phyloP scores from a whole-genome alignment of 2,113 vertebrate genomes.

The Lagopus leucura region DNA sequence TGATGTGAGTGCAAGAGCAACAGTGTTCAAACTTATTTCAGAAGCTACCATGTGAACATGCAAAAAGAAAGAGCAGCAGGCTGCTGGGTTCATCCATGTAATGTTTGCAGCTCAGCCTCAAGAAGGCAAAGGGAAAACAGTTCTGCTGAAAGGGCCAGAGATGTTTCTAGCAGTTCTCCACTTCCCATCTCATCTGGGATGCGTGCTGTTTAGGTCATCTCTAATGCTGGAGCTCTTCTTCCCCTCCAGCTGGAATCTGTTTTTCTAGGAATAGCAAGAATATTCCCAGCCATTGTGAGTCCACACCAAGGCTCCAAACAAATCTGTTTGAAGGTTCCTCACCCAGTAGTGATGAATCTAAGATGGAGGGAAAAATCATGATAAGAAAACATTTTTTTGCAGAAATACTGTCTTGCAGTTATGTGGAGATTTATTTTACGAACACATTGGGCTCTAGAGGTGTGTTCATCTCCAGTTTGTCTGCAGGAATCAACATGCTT shows the following conservation, averaged over 20 bases:
- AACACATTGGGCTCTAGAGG: background rate
- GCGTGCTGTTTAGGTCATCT: background rate
- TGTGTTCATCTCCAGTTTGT: background rate
- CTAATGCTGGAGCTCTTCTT: background rate
- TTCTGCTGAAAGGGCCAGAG: background rate
- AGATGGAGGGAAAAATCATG: background rate
- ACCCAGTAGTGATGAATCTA: conserved; percentile 34
- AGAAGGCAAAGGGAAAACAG: background rate
- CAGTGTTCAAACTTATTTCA: background rate
- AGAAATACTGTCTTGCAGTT: background rate
- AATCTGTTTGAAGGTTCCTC: conserved; percentile 25
- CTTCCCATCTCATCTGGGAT: background rate
- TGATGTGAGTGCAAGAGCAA: background rate
- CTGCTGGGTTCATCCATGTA: background rate
- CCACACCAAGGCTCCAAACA: conserved; percentile 22
- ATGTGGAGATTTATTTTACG: background rate
- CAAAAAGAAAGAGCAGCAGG: background rate
- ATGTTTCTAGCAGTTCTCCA: background rate
- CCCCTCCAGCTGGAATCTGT: background rate
- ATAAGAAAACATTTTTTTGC: background rate
- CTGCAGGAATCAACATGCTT: background rate
- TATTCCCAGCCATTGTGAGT: background rate
- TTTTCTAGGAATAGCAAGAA: background rate
- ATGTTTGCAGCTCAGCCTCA: rapidly evolving
- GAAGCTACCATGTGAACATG: background rate